A percentile compares a stretch with the other conserved stretches of the same genome.
These are phyloP conservation scores for Cordilura impudica DNA, from an alignment of 2,888 invertebrate species.

Conservation along the genomic window DNA sequence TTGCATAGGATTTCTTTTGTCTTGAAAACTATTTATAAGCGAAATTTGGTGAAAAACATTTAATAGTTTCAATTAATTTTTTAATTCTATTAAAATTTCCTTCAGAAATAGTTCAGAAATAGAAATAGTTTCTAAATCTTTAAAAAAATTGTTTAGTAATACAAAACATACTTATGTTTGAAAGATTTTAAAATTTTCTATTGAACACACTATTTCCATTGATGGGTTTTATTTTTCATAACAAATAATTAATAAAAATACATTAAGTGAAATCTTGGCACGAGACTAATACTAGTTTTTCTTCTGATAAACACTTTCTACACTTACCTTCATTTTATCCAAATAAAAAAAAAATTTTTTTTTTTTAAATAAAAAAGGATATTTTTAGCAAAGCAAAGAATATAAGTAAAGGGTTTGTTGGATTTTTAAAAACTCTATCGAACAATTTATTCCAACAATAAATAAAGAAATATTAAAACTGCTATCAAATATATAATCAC, in stretches of 20 bases:
- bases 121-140: too few relatives aligned
- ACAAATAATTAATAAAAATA: not conserved
- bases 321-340: conserved; percentile 56
- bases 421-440: conserved; percentile 7
- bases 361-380: conserved; percentile 7
- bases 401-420: not conserved
- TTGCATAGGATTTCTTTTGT: too few relatives aligned
- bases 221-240: not conserved
- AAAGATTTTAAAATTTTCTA: too few relatives aligned
- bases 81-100: too few relatives aligned
- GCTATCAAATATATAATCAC: conserved; percentile 74
- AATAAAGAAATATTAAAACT: conserved; percentile 73
- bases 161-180: too few relatives aligned
- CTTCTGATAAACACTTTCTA: conserved; percentile 11
- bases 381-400: not conserved
- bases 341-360: not conserved
- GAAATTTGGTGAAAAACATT: too few relatives aligned
- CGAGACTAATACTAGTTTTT: not conserved
- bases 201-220: too few relatives aligned
- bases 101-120: too few relatives aligned
- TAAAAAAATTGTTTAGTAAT: too few relatives aligned
- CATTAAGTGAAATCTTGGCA: conserved; percentile 59
- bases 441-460: conserved; percentile 70
- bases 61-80: too few relatives aligned
- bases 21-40: too few relatives aligned